Base-by-base conservation (phyloP, 2,113 vertebrate species). In the Furnarius figulus region DNA sequence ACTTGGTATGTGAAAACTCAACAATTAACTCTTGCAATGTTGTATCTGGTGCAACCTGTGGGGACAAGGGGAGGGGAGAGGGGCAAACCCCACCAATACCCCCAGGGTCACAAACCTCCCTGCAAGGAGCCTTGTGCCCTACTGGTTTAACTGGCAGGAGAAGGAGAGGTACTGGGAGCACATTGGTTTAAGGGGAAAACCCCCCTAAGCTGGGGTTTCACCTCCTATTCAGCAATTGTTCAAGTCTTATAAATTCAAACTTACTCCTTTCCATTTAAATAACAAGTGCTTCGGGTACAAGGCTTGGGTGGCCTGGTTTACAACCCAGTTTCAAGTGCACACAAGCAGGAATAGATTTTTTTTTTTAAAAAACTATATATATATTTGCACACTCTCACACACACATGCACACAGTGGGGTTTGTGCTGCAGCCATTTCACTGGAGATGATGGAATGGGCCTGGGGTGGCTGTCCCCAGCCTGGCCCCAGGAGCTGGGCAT, bases 311-410 rank as follows among this genome's bases (percentile, higher is more conserved):
- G 68, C 74, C 68, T 47, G 93, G 90, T 44, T 88, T 15, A 8
- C 28, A 50, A 89, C 52, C 70, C 66, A 39, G 90, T 13, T 81
- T 65, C 39, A 82, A 97, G 97, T 96, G 95, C 96, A 96, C 82
- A 42, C 92, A 68, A 93, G 85, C 80, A 96, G 94, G 82, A 91
- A 79, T 61, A 89, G 86, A 56, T 44, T 68, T 25, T 72, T 40
- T 40, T 61, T 40, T 40, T 61, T 46, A 79, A 37, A 95, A 47
- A 93, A 47, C 25, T 35, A n/a, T 50, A 55, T 55, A 55, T 78
- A 28, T 80, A n/a, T 86, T 72, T 97, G 80, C 93, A 95, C 89
- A 90, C 81, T 85, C 88, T 72, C 12, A 59, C 93, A 95, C 93
- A 71, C 84, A 59, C 88, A 76, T 63, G 78, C 87, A 87, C 85